Percentiles rank a stretch among this genome's conserved stretches.
phyloP scores from a whole-genome alignment of 1,140 invertebrate species.

The Brachionus angularis region DNA sequence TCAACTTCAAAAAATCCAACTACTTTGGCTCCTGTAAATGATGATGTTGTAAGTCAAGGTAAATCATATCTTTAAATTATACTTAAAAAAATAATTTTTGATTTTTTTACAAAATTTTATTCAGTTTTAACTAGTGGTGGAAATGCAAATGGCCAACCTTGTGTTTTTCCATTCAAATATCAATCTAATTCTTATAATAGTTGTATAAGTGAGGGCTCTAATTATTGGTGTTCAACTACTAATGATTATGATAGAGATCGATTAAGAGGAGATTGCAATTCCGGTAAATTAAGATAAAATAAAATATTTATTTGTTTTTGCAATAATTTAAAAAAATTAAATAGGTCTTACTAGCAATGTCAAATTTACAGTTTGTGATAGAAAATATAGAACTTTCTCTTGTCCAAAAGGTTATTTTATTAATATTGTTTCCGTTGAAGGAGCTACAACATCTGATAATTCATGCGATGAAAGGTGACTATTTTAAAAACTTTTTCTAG shows the following conservation, averaged over 20 bases:
- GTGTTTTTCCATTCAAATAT: conserved; percentile 33
- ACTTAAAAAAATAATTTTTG: neutral
- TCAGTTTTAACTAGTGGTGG: conserved; percentile 34
- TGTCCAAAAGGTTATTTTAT: conserved; percentile 32
- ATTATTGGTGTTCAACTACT: conserved; percentile 37
- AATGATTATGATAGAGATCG: conserved; percentile 31
- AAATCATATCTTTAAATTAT: neutral
- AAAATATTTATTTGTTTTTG: too few relatives aligned
- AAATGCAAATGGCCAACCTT: conserved; percentile 31
- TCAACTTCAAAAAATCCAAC: neutral
- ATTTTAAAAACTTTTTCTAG: neutral
- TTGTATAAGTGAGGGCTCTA: neutral
- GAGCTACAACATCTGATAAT: neutral
- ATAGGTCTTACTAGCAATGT: conserved; percentile 11
- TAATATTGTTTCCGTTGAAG: conserved; percentile 15
- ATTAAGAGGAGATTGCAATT: conserved; percentile 13
- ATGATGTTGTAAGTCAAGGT: conserved; percentile 40
- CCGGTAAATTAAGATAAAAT: neutral
- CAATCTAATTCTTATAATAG: neutral
- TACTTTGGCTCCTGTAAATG: neutral
- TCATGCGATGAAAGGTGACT: conserved; percentile 22
- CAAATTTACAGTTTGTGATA: conserved; percentile 28
- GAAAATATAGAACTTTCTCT: conserved; percentile 10
- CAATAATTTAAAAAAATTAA: neutral
- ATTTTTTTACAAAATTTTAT: conserved; percentile 2